phyloP scores from a whole-genome alignment of 2,113 vertebrate species.

The Dasyornis broadbenti region DNA sequence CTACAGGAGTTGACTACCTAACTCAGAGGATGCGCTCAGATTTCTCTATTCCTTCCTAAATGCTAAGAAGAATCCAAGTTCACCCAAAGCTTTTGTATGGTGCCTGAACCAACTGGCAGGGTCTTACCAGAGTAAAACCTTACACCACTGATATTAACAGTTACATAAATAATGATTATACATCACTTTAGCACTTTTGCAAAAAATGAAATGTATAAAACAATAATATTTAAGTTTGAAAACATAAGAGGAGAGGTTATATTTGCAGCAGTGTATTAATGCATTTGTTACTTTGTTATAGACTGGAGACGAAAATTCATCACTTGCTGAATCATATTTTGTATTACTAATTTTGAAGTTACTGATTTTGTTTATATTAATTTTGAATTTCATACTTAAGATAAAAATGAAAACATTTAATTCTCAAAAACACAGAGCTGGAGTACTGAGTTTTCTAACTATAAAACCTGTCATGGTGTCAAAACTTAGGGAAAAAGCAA shows the following conservation, averaged over 20 bases:
- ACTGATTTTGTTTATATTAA: not conserved
- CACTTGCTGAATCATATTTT: not conserved
- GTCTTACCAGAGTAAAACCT: not conserved
- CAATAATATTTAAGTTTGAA: not conserved
- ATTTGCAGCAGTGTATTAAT: not conserved
- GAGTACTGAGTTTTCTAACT: not conserved
- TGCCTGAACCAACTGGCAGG: not conserved
- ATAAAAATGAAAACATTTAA: not conserved
- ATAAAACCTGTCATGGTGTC: not conserved
- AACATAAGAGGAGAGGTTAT: not conserved
- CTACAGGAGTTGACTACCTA: not conserved
- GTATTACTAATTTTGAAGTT: not conserved
- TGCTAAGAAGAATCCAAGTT: not conserved
- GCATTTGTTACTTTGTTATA: not conserved
- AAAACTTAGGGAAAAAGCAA: not conserved
- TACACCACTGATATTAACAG: not conserved
- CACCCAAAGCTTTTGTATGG: not conserved
- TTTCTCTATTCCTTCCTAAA: not conserved
- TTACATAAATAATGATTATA: not conserved
- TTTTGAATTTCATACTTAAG: not conserved
- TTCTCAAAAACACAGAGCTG: not conserved
- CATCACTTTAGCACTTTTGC: not conserved
- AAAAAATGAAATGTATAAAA: not conserved
- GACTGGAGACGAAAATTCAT: not conserved
- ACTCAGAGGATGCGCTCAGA: not conserved